Base-by-base conservation (phyloP, 1,140 invertebrate species). In the Arion vulgaris region DNA sequence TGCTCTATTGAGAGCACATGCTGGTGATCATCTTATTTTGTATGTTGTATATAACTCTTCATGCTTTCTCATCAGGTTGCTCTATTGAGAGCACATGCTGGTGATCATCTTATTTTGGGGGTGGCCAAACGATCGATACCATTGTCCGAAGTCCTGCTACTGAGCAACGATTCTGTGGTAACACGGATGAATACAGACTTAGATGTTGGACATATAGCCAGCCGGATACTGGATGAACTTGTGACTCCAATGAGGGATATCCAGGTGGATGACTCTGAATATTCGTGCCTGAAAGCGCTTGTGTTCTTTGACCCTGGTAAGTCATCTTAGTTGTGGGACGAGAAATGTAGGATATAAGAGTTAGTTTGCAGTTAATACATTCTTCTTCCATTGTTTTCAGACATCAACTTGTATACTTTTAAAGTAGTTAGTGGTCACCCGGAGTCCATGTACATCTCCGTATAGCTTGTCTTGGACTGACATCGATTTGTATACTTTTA, bases 121-220 rank as follows among this genome's bases (percentile, higher is more conserved):
- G 95, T 98, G 23, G 97, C 98, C 4, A 94, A 97, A 71, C 94
- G 98, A 66, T 99, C 98, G 28, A 95, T 98, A 93, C 95, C 96
- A 87, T 93, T 98, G 19, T 96, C 96, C 87, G 97, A 99, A 90
- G 93, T 99, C 36, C 93, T 99, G 19, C 93, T 99, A 17, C 93
- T 99, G 7, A 97, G 98, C 75, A 99, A 99, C 92, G 97, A 98
- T 92, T 97, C 96, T 89, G 95, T 99, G 86, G 98, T 99, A 80
- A 90, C 92, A 28, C 83, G 92, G 49, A 84, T 89, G 53, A 87
- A 87, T 36, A 45, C 84, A 7, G 91, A 92, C 45, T 41, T 87
- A 49, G 92, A 92, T 39, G 91, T 92, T 36, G 89, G 84, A 39
- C 85, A 89, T n/a, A 86, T 92, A 13, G 89, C 92, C 28, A 88